Conservation (phyloP, 1,140 invertebrate species). For the Drosophila willistoni region DNA sequence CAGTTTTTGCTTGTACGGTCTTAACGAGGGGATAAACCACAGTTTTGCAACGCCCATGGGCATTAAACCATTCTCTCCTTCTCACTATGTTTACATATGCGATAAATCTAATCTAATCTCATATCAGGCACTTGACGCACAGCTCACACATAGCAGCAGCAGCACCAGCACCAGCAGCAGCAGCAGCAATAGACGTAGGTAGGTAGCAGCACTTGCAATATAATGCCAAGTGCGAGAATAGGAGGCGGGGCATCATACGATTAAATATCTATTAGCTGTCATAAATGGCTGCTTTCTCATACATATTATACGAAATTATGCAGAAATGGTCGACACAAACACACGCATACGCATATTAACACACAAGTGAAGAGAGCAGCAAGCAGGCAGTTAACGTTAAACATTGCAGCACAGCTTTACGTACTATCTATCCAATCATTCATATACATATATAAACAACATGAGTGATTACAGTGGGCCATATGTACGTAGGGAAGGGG, state of each 20-base stretch:
- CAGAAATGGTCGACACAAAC: slow-evolving; percentile 45
- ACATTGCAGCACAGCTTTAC: slow-evolving; percentile 10
- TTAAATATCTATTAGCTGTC: slow-evolving; percentile 68
- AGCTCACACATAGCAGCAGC: slow-evolving; percentile 30
- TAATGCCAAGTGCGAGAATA: neutral
- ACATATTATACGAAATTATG: slow-evolving; percentile 58
- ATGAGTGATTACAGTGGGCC: slow-evolving; percentile 74
- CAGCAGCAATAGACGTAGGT: neutral
- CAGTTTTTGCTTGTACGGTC: neutral
- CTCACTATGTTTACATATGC: slow-evolving; percentile 1
- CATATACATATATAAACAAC: slow-evolving; percentile 60
- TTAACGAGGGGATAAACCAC: neutral
- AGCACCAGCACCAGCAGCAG: slow-evolving; percentile 16
- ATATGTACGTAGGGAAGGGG: slow-evolving; percentile 13
- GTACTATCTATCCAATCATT: slow-evolving; percentile 66
- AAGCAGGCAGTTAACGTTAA: slow-evolving; percentile 9
- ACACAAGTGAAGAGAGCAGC: slow-evolving; percentile 23
- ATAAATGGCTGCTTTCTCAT: slow-evolving; percentile 47
- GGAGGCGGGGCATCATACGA: slow-evolving; percentile 24
- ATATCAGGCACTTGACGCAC: slow-evolving; percentile 43
- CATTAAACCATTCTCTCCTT: neutral
- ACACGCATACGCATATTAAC: neutral
- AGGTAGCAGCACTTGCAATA: neutral
- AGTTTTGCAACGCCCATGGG: neutral
- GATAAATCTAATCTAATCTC: slow-evolving; percentile 57